Evolutionary conservation across 2,113 vertebrate species (phyloP), one percentile per base, ranked within the genome.

Genomic region (Eira barbara): DNA sequence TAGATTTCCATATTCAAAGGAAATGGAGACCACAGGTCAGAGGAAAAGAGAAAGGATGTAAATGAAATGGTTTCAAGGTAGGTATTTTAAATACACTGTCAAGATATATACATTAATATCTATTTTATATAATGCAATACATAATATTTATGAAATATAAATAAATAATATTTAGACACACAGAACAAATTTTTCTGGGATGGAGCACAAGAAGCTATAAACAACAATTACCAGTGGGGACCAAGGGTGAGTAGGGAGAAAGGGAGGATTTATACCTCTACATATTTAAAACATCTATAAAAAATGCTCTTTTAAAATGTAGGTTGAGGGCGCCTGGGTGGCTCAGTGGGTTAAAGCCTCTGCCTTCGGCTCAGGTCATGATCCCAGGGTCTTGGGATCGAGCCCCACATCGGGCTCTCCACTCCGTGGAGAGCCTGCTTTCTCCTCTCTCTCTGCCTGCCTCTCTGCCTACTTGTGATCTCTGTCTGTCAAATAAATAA

Each of bases 21-120:
- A 92, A 89, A 98, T 45, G 27, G 47, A 29, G 15, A 39, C 27
- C 57, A 94, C 36, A 74, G 5, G 14, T 29, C 59, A 95, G 76
- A 85, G 34, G 42, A 95, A 94, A 80, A 95, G 20, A 69, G 31
- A 69, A 78, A 87, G 71, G 8, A 85, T 34, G 1, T 91, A 94
- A 78, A 69, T 67, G 4, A 97, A 91, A 78, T 31, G 25, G 39
- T 74, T 97, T 93, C 55, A 96, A 89, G 42, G 85, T 21, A 90
- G 17, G 6, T 71, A 89, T n/a, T 89, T 61, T 91, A 63, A 91
- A 91, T 52, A 91, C 13, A 95, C 4, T 74, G 47, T 95, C 25
- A 86, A 91, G 31, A 73, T 57, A 91, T n/a, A 63, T 81, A 80
- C 36, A 15, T 57, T 83, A 57, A 49, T 55, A 86, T 86, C 69